phyloP scores from a whole-genome alignment of 2,113 vertebrate genomes.

The Plotosus lineatus region DNA sequence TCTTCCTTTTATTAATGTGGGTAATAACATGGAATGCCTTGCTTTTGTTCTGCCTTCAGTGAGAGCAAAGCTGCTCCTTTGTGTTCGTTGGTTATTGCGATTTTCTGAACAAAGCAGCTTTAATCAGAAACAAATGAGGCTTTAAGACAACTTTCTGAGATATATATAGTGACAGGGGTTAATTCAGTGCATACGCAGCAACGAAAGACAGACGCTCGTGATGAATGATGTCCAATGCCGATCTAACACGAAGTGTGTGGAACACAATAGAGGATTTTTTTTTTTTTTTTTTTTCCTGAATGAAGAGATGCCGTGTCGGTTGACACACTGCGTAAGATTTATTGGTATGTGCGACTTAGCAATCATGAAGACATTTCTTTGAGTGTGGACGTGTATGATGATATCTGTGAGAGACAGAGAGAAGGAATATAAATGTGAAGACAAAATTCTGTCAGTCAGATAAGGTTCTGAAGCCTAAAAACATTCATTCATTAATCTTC shows the following conservation, averaged over 20 bases:
- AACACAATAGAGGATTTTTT: constrained; percentile 3
- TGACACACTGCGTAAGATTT: neutral
- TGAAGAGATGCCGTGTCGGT: neutral
- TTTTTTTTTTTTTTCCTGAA: too few species aligned
- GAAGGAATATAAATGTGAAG: too few species aligned
- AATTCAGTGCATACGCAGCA: neutral
- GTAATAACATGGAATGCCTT: constrained; percentile 34
- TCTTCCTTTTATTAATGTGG: constrained; percentile 54
- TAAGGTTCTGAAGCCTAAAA: too few species aligned
- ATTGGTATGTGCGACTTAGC: neutral
- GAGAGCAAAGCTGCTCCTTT: neutral
- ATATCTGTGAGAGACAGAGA: too few species aligned
- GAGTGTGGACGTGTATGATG: neutral
- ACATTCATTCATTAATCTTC: too few species aligned
- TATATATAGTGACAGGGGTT: constrained; percentile 16
- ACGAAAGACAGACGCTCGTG: neutral
- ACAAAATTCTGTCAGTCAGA: too few species aligned
- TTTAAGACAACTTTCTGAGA: neutral
- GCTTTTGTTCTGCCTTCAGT: constrained; percentile 23
- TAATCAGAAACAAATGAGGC: constrained; percentile 29
- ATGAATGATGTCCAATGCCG: constrained; percentile 1
- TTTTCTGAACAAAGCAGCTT: constrained; percentile 28
- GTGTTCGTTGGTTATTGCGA: neutral
- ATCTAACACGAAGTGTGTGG: neutral
- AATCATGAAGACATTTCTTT: neutral